A percentile compares a stretch with the other conserved stretches of the same genome.
phyloP scores from a whole-genome alignment of 2,113 vertebrate species.

The Anoura caudifer region DNA sequence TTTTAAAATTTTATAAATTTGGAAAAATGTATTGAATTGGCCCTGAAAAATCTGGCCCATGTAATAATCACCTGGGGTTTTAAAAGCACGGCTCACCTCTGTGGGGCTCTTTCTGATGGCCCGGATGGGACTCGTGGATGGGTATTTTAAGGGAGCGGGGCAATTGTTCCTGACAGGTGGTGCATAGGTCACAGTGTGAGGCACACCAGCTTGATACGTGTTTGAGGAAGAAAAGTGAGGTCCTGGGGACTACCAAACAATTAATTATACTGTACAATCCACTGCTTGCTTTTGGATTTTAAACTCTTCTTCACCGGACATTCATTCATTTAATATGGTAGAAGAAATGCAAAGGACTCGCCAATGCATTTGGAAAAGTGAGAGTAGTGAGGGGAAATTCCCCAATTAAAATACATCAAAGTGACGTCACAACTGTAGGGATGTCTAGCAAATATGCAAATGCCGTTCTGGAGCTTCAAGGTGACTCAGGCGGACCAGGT shows the following conservation, averaged over 20 bases:
- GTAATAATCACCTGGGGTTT: background rate
- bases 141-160: background rate
- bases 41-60: background rate
- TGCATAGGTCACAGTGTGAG: background rate
- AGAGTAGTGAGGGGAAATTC: background rate
- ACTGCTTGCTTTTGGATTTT: background rate
- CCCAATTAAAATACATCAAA: background rate
- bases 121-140: background rate
- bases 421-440: accelerated
- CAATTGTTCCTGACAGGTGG: background rate
- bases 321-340: background rate
- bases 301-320: background rate
- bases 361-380: background rate
- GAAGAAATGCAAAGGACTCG: background rate
- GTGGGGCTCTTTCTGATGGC: background rate
- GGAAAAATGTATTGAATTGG: background rate
- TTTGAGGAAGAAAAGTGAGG: background rate
- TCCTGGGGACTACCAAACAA: background rate
- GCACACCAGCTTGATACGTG: background rate
- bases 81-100: background rate
- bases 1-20: background rate
- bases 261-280: too few species aligned
- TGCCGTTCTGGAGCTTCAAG: background rate
- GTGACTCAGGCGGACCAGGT: accelerated
- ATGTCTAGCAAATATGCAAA: accelerated